Base-by-base conservation (phyloP, 2,888 invertebrate genomes). In the Pasiphila rectangulata region DNA sequence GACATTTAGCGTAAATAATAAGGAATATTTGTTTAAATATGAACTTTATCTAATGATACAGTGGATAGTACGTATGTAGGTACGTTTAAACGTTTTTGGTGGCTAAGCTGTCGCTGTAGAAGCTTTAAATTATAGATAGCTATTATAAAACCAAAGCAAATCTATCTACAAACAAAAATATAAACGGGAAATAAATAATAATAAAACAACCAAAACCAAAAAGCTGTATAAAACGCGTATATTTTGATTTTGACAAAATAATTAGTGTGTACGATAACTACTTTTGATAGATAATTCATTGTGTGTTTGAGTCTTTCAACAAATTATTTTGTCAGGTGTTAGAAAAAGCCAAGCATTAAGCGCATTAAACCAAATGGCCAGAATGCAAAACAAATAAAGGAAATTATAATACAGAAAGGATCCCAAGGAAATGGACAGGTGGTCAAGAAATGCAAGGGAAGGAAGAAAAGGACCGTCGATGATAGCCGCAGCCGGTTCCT, bases 401-500 rank as follows among this genome's bases (percentile, higher is more conserved):
- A 76, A 67, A 61, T 71, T 83, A 79, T 69, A 44, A 74, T 72
- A 83, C 64, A 79, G 81, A 75, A 15, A 57, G 82, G 81, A 80
- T 58, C 63, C 67, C 65, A 53, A 63, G 79, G 78, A 79, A 40
- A 53, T 54, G 75, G 75, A 64, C 40, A 69, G 70, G 67, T 48
- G 59, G 62, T 59, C 23, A 63, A 59, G 59, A 63, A 75, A 73
- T 69, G 75, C 78, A 74, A 64, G 69, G 85, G 72, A 49, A 56
- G 82, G 79, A 75, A 57, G 61, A 71, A 71, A 74, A 75, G 84
- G 75, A 72, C 79, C 74, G 75, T 83, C 80, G 85, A 86, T 84
- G 84, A 84, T 83, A 86, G 86, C 86, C 86, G 85, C 85, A 81
- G 83, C 83, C 85, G 83, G 80, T 83, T 77, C 83, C 83, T 83